Evolutionary conservation across 2,888 invertebrate genomes (phyloP), one percentile per base, ranked within the genome.

Genomic region (Stictocephala bisonia): DNA sequence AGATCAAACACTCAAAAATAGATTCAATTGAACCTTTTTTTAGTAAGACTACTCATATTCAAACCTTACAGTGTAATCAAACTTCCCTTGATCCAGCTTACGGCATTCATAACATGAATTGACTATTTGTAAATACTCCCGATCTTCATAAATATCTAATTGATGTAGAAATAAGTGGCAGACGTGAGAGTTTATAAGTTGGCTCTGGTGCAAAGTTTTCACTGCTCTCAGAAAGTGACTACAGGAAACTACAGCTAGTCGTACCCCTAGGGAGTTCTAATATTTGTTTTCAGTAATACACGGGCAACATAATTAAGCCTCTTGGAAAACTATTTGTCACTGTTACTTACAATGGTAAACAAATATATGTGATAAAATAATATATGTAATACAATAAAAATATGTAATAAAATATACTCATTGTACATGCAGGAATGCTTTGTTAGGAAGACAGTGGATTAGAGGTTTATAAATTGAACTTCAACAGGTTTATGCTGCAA

Each of bases 301-400:
- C 72, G 20, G 67, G 44, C 20, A 35, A 60, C 27, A 64, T 68
- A n/a, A 58, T 58, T 2, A 26, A 29, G 11, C 53, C 29, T n/a
- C 13, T 44, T 13, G 31, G 53, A 3, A 60, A 74, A 11, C 20
- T 74, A 13, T 71, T 2, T 4, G 22, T 58, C 31, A 11, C 2
- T 58, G 13, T 58, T 11, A 7, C 11, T 6, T 31, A 58, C 58
- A 58, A 58, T 11, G 58, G 58, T 20, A 58, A 31, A 31, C 31
- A 20, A 29, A n/a, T 51, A 2, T 26, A 51, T 11, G 51, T n/a
- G n/a, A n/a, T n/a, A n/a, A n/a, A n/a, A n/a, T n/a, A n/a, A n/a
- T n/a, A n/a, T n/a, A n/a, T n/a, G n/a, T n/a, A n/a, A n/a, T n/a
- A n/a, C n/a, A n/a, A n/a, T n/a, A n/a, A n/a, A n/a, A n/a, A n/a